phyloP scores from a whole-genome alignment of 2,797 vertebrate genomes.

The Scolopax rusticola region DNA sequence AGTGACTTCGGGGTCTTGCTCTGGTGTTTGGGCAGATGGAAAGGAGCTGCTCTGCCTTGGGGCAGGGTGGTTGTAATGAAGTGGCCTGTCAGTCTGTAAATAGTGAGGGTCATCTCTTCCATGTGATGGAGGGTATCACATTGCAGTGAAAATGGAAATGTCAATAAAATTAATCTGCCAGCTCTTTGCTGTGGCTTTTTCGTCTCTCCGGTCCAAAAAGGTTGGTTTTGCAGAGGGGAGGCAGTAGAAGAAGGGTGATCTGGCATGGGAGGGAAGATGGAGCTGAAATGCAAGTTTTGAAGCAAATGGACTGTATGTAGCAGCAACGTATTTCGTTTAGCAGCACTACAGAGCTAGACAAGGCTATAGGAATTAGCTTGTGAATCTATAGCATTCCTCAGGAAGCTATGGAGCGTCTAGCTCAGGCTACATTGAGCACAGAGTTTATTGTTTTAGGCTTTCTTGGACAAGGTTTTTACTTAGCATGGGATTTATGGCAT shows the following conservation, averaged over 20 bases:
- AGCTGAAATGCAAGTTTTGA: slow-evolving; percentile 68
- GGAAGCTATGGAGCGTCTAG: slow-evolving; percentile 87
- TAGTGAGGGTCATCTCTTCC: slow-evolving; percentile 92
- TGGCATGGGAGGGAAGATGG: slow-evolving; percentile 67
- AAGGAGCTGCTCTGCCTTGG: slow-evolving; percentile 84
- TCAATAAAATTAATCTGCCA: slow-evolving; percentile 99
- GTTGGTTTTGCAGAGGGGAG: slow-evolving; percentile 69
- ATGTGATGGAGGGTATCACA: slow-evolving; percentile 92
- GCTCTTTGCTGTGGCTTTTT: slow-evolving; percentile 91
- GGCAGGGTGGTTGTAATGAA: slow-evolving; percentile 96
- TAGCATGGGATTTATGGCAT: slow-evolving; percentile 97
- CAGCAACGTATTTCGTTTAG: slow-evolving; percentile 78
- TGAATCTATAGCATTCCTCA: slow-evolving; percentile 87
- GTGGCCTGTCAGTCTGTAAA: slow-evolving; percentile 99
- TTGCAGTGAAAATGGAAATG: slow-evolving; percentile 99
- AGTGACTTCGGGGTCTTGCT: slow-evolving; percentile 82
- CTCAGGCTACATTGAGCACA: slow-evolving; percentile 86
- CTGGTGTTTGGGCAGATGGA: slow-evolving; percentile 85
- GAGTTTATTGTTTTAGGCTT: slow-evolving; percentile 98
- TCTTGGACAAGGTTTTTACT: slow-evolving; percentile 97
- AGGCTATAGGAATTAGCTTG: slow-evolving; percentile 79
- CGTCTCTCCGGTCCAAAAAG: slow-evolving; percentile 79
- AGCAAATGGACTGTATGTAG: slow-evolving; percentile 57
- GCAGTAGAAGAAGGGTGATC: slow-evolving; percentile 50
- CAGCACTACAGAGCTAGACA: slow-evolving; percentile 54